Conservation (phyloP, 1,140 invertebrate species). For the Rhizoglyphus robini region DNA sequence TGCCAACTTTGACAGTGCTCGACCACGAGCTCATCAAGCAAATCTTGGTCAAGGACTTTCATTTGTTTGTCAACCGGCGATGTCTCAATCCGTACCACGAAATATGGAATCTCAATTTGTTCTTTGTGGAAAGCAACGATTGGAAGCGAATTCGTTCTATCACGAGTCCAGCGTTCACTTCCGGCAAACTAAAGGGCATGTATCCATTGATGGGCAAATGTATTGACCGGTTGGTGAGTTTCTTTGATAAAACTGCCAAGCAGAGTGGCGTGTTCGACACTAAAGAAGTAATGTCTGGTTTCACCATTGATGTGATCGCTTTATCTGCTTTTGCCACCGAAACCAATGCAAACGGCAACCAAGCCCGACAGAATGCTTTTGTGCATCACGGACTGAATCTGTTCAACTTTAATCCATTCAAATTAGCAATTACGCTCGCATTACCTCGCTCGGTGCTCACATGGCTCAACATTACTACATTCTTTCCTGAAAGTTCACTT, state of each 20-base stretch:
- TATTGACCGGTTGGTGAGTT: neutral
- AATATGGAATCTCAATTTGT: neutral
- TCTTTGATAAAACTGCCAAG: neutral
- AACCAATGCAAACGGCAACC: neutral
- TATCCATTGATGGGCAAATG: neutral
- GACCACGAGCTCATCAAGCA: slow-evolving; percentile 13
- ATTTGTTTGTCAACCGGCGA: slow-evolving; percentile 10
- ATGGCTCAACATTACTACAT: neutral
- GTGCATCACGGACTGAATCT: neutral
- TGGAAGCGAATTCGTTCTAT: slow-evolving; percentile 7
- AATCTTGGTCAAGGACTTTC: slow-evolving; percentile 16
- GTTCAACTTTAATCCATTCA: neutral
- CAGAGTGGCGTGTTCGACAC: neutral
- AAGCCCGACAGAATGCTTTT: neutral
- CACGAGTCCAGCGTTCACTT: neutral
- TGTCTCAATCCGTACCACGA: neutral
- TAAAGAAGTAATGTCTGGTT: neutral
- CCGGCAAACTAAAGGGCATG: neutral
- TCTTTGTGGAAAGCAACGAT: neutral
- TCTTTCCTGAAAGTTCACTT: neutral
- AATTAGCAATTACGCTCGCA: neutral
- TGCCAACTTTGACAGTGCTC: neutral
- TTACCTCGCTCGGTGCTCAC: neutral
- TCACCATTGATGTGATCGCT: slow-evolving; percentile 1
- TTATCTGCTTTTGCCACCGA: neutral